These are phyloP conservation scores for Aplochiton taeniatus DNA, from an alignment of 2,797 vertebrate genomes.

Conservation along the genomic window DNA sequence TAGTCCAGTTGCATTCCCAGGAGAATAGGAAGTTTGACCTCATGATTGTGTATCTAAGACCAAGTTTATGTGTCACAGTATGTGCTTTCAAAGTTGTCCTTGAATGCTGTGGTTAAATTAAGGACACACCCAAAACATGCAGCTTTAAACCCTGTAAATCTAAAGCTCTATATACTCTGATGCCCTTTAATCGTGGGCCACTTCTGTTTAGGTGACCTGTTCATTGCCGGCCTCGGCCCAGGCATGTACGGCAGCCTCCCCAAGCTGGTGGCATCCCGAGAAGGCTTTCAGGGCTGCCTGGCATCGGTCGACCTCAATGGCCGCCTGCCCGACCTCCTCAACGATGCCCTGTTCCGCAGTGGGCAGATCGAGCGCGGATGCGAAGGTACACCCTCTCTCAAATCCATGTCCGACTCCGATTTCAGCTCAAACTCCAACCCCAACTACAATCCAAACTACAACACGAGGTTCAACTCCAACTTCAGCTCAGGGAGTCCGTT, in stretches of 20 bases:
- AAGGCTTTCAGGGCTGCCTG: conserved; percentile 97
- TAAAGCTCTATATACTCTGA: background rate
- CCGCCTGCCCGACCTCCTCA: conserved; percentile 95
- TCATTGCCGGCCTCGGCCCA: conserved; percentile 92
- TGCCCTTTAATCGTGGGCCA: background rate
- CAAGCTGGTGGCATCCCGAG: conserved; percentile 93
- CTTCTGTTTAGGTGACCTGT: conserved; percentile 85
- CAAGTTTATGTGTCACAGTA: too few relatives aligned
- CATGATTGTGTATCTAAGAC: too few relatives aligned
- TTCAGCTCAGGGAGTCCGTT: conserved; percentile 55
- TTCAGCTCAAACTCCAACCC: conserved; percentile 50
- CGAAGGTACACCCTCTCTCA: conserved; percentile 87
- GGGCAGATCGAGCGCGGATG: conserved; percentile 99
- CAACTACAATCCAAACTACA: conserved; percentile 60
- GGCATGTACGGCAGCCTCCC: conserved; percentile 93
- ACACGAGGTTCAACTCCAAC: conserved; percentile 59
- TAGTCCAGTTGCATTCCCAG: too few relatives aligned
- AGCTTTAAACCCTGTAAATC: too few relatives aligned
- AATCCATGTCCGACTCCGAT: conserved; percentile 59
- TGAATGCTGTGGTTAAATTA: too few relatives aligned
- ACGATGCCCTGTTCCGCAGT: conserved; percentile 90
- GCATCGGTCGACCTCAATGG: conserved; percentile 97
- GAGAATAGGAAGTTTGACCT: too few relatives aligned
- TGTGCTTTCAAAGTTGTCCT: too few relatives aligned
- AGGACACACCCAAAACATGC: too few relatives aligned